phyloP scores from a whole-genome alignment of 2,888 invertebrate species.

The Lutraria lutraria region DNA sequence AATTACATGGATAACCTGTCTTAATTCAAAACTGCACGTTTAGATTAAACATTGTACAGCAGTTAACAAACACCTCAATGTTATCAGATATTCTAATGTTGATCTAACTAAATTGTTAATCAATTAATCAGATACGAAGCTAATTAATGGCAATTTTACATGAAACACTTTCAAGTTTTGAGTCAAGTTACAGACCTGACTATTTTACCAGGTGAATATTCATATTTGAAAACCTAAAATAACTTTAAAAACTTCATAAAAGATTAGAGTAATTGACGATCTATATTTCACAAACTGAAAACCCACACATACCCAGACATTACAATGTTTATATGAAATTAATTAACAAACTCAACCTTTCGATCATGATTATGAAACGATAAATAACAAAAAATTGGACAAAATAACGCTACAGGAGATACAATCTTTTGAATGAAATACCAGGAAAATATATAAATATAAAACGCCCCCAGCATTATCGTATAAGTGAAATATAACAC shows the following conservation, averaged over 20 bases:
- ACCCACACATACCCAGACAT: background rate
- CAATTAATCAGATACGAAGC: slow-evolving; percentile 5
- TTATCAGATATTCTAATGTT: background rate
- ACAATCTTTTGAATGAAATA: background rate
- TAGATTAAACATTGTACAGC: background rate
- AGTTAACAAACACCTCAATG: background rate
- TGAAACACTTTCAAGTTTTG: background rate
- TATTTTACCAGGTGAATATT: background rate
- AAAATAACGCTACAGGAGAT: background rate
- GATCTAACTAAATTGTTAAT: background rate
- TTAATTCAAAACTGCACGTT: background rate
- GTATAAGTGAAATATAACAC: background rate
- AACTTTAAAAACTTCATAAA: no score
- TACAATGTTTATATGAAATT: background rate
- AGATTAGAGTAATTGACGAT: background rate
- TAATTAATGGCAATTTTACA: background rate
- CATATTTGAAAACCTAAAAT: background rate
- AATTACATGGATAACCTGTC: background rate
- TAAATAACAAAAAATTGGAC: background rate
- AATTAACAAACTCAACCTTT: background rate
- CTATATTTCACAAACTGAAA: background rate
- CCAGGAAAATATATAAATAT: background rate
- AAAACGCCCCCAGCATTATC: background rate
- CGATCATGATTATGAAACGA: background rate
- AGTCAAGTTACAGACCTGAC: background rate